Conservation (phyloP, 2,888 invertebrate species). For the Microplitis manilae region DNA sequence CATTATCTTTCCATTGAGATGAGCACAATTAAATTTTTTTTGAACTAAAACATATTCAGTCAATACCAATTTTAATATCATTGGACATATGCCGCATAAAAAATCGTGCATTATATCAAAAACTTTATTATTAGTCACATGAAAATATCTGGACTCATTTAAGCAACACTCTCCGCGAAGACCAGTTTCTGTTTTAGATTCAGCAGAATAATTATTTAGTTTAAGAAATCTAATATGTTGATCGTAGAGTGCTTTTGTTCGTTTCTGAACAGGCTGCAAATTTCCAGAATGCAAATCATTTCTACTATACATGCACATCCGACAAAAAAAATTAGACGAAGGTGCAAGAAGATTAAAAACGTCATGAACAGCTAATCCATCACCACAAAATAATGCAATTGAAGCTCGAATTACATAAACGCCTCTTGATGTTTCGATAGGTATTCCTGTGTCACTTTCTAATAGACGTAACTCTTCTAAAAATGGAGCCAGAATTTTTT, state of each 20-base stretch:
- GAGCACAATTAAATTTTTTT: constrained; percentile 12
- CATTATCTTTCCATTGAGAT: constrained; percentile 15
- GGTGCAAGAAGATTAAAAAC: constrained; percentile 44
- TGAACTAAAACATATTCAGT: not conserved
- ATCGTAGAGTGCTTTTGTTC: constrained; percentile 38
- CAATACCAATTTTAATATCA: constrained; percentile 43
- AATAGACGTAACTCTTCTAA: constrained; percentile 43
- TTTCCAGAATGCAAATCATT: constrained; percentile 28
- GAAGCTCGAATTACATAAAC: constrained; percentile 44
- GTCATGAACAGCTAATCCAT: constrained; percentile 47
- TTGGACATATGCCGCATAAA: constrained; percentile 43
- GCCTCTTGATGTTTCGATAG: constrained; percentile 33
- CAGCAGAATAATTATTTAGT: constrained; percentile 19
- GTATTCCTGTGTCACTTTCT: constrained; percentile 46
- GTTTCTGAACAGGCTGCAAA: constrained; percentile 17
- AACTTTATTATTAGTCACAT: constrained; percentile 33
- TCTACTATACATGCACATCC: constrained; percentile 38
- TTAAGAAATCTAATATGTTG: constrained; percentile 29
- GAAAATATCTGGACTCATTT: constrained; percentile 35
- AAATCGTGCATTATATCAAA: constrained; percentile 44
- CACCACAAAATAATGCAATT: constrained; percentile 44
- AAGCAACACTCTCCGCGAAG: constrained; percentile 38
- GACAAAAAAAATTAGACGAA: constrained; percentile 44
- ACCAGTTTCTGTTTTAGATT: constrained; percentile 37
- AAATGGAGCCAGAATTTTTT: constrained; percentile 46